phyloP scores from a whole-genome alignment of 2,888 invertebrate species.

The Calameuta filiformis region DNA sequence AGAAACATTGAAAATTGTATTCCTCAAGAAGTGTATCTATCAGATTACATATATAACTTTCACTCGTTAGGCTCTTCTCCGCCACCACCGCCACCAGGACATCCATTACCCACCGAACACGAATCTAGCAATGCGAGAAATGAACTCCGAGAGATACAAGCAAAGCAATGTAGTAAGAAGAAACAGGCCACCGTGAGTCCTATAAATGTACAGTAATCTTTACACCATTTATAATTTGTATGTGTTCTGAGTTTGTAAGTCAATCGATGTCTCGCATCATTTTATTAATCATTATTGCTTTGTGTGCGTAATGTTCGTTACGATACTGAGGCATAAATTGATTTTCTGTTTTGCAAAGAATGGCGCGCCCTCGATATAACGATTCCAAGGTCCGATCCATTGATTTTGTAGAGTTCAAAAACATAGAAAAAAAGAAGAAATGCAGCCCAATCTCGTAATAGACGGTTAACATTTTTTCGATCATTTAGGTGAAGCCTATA shows the following conservation, averaged over 20 bases:
- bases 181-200: constrained; percentile 70
- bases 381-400: neutral
- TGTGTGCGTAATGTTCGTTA: neutral
- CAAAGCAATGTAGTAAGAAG: constrained; percentile 67
- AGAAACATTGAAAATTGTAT: neutral
- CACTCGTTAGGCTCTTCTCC: constrained; percentile 55
- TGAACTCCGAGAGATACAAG: constrained; percentile 75
- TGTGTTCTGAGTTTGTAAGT: neutral
- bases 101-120: constrained; percentile 60
- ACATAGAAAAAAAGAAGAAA: neutral
- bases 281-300: neutral
- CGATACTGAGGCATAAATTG: neutral
- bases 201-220: constrained; percentile 57
- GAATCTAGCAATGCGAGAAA: constrained; percentile 76
- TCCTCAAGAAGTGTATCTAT: neutral
- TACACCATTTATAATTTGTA: constrained; percentile 6
- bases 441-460: neutral
- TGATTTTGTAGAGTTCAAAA: neutral
- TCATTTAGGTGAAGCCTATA: constrained; percentile 83
- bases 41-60: constrained; percentile 1
- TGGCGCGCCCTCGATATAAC: neutral
- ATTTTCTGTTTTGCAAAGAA: neutral
- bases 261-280: neutral
- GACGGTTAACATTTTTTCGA: constrained; percentile 8
- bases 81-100: constrained; percentile 46